Evolutionary conservation across 2,797 vertebrate genomes (phyloP), one percentile per base, ranked within the genome.

Genomic region (Coracias cyanogaster): DNA sequence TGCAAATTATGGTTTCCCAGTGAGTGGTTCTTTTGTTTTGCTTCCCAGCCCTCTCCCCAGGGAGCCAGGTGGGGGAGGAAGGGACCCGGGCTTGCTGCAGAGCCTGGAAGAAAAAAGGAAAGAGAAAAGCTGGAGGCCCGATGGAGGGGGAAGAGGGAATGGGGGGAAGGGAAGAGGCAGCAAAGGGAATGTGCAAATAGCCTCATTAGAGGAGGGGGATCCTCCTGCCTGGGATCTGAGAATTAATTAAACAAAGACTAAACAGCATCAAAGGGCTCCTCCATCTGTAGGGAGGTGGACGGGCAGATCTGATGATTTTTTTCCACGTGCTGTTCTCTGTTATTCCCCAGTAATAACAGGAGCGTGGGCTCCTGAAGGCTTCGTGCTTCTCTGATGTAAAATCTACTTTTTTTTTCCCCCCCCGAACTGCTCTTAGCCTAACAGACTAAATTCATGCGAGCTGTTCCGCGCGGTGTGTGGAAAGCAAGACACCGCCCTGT

Each of bases 11-110:
- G 4, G 41, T 45, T 95, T 97, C 93, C 58, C 64, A 49, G 65
- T n/a, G 74, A 95, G 81, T 3, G 69, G 90, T 16, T 85, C 95
- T 61, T 95, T 95, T 97, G 96, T 96, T 96, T 92, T 80, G 48
- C 78, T 82, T 90, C 46, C 85, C 89, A 94, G 61, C 19, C 66
- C 71, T 55, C n/a, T 67, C 89, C 92, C 81, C 71, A 5, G 86
- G 92, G 96, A 95, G 80, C 52, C 95, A 97, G 95, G 95, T 97
- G 93, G 83, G 74, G 94, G 95, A 96, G 94, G 94, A 91, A 94
- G 70, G 89, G 91, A 92, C 82, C n/a, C 39, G 12, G 65, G 91
- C 35, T 67, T 49, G 52, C 77, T 58, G 64, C 93, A 57, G 57
- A 89, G 69, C 86, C 14, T 28, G 89, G 60, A 78, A 91, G 90